Percentiles rank a stretch among this genome's conserved stretches.
These are phyloP conservation scores for Proctacanthus coquilletti DNA, from an alignment of 1,140 invertebrate genomes.

Conservation along the genomic window DNA sequence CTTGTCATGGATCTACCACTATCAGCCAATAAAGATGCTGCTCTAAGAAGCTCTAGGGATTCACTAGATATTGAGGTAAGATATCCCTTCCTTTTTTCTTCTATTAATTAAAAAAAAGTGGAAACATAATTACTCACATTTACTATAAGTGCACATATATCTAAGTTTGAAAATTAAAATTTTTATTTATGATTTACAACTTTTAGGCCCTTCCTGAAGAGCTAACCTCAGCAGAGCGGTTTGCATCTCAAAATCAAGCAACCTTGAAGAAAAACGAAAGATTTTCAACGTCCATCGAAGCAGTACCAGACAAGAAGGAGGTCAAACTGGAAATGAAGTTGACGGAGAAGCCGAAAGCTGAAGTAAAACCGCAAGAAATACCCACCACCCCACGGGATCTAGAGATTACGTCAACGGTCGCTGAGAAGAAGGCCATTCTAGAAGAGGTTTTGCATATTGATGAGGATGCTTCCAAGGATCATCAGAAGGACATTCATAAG, in stretches of 20 bases:
- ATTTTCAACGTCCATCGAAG: slow-evolving; percentile 17
- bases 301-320: slow-evolving; percentile 9
- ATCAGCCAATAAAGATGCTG: slow-evolving; percentile 12
- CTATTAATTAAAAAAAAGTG: slow-evolving; percentile 34
- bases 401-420: not conserved
- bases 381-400: not conserved
- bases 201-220: slow-evolving; percentile 46
- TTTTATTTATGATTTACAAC: no score
- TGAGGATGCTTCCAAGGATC: not conserved
- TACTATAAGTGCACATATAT: slow-evolving; percentile 7
- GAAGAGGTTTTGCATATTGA: slow-evolving; percentile 5
- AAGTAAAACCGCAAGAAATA: slow-evolving; percentile 3
- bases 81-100: not conserved
- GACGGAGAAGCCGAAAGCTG: slow-evolving; percentile 2
- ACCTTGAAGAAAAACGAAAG: slow-evolving; percentile 64
- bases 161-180: not conserved
- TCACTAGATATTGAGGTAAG: slow-evolving; percentile 3
- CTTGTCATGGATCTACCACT: slow-evolving; percentile 63
- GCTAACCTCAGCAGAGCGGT: slow-evolving; percentile 55
- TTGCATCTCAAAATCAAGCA: slow-evolving; percentile 64
- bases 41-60: slow-evolving; percentile 12
- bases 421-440: not conserved
- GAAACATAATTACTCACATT: not conserved
- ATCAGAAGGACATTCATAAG: slow-evolving; percentile 3
- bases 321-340: slow-evolving; percentile 8